These are phyloP conservation scores for Conops quadrifasciatus DNA, from an alignment of 2,888 invertebrate species.

Conservation along the genomic window DNA sequence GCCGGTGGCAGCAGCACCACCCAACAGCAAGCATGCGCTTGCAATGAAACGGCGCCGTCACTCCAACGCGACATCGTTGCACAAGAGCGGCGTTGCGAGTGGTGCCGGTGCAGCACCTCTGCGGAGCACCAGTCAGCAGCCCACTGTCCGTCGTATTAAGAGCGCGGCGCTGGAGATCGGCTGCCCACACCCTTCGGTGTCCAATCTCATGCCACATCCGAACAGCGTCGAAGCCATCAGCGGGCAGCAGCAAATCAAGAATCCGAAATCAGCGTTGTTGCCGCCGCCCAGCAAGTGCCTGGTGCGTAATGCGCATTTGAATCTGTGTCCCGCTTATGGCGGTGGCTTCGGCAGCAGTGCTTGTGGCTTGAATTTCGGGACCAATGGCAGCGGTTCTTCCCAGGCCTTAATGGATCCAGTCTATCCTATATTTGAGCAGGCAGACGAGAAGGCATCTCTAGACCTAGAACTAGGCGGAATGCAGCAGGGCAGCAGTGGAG, in stretches of 20 bases:
- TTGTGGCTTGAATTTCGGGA: slow-evolving; percentile 56
- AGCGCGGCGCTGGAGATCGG: slow-evolving; percentile 77
- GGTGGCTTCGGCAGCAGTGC: slow-evolving; percentile 53
- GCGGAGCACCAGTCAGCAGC: slow-evolving; percentile 41
- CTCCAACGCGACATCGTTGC: slow-evolving; percentile 64
- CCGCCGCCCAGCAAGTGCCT: slow-evolving; percentile 77
- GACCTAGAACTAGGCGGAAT: slow-evolving; percentile 46
- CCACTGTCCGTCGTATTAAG: slow-evolving; percentile 72
- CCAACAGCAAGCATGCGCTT: slow-evolving; percentile 43
- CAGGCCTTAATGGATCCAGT: slow-evolving; percentile 59
- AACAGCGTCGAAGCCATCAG: slow-evolving; percentile 81
- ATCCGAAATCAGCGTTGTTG: slow-evolving; percentile 71
- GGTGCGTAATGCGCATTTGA: slow-evolving; percentile 76
- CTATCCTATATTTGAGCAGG: slow-evolving; percentile 87
- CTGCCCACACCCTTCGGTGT: slow-evolving; percentile 74
- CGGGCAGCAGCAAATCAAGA: slow-evolving; percentile 71
- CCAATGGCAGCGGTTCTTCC: slow-evolving; percentile 54
- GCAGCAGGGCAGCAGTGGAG: slow-evolving; percentile 16
- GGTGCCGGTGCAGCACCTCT: slow-evolving; percentile 12
- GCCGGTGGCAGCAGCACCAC: slow-evolving; percentile 58
- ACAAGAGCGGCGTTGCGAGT: slow-evolving; percentile 47
- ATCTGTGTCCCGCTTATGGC: slow-evolving; percentile 70
- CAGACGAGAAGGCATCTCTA: slow-evolving; percentile 72
- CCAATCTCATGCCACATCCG: slow-evolving; percentile 80
- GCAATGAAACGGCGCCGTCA: slow-evolving; percentile 62